These are phyloP conservation scores for Caenorhabditis sp. DNA, from an alignment of 2,888 invertebrate genomes.

Conservation along the genomic window DNA sequence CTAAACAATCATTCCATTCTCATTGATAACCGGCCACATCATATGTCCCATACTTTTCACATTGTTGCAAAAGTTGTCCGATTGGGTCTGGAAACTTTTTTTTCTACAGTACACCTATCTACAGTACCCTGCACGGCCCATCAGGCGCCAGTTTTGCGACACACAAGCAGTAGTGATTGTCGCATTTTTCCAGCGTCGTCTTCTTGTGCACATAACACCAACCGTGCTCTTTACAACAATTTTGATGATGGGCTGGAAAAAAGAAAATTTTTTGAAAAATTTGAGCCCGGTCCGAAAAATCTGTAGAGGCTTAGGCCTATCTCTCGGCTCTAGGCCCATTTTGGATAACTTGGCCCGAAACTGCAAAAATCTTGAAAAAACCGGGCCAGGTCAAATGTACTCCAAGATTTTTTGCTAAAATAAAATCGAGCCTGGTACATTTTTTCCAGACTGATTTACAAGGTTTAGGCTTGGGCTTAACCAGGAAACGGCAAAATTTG, in stretches of 20 bases:
- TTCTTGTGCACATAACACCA: slow-evolving; percentile 37
- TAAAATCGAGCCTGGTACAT: too few species aligned
- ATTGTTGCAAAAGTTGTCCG: slow-evolving; percentile 37
- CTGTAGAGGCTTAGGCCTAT: too few species aligned
- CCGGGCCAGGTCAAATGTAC: too few species aligned
- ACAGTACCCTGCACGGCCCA: slow-evolving; percentile 29
- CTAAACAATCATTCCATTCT: slow-evolving; percentile 28
- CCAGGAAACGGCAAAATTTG: too few species aligned
- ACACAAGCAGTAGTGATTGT: slow-evolving; percentile 32
- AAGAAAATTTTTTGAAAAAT: background rate
- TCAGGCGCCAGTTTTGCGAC: slow-evolving; percentile 20
- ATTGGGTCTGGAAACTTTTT: slow-evolving; percentile 20
- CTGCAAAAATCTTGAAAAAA: too few species aligned
- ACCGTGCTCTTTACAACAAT: slow-evolving; percentile 33
- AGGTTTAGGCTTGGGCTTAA: too few species aligned
- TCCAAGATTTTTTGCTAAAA: too few species aligned
- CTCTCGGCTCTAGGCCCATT: too few species aligned
- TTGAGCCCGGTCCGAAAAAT: too few species aligned
- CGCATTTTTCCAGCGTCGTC: slow-evolving; percentile 22
- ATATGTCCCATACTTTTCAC: slow-evolving; percentile 31
- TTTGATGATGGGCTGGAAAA: slow-evolving; percentile 21
- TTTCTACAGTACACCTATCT: background rate
- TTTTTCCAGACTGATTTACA: too few species aligned
- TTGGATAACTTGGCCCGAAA: too few species aligned
- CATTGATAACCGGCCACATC: slow-evolving; percentile 29